A percentile compares a stretch with the other conserved stretches of the same genome.
These are phyloP conservation scores for Ciconia maguari DNA, from an alignment of 2,113 vertebrate species.

Conservation along the genomic window DNA sequence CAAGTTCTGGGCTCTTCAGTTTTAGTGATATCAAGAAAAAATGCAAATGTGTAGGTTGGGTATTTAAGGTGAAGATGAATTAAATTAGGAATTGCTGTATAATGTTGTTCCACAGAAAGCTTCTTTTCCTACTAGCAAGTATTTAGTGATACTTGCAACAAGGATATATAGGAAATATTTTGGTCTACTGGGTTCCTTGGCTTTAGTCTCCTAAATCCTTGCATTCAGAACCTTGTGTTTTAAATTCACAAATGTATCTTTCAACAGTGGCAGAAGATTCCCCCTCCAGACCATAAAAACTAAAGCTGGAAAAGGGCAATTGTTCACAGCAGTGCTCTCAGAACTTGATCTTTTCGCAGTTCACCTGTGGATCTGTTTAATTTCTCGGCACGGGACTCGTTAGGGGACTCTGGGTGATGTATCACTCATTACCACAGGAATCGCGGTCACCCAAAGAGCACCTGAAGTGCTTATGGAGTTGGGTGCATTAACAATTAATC, in stretches of 20 bases:
- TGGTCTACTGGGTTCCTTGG: not conserved
- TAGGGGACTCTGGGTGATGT: not conserved
- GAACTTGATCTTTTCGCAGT: not conserved
- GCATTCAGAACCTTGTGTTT: not conserved
- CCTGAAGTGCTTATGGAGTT: not conserved
- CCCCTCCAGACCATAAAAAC: not conserved
- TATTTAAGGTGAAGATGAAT: not conserved
- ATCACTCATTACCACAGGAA: not conserved
- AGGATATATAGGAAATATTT: not conserved
- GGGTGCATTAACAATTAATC: not conserved
- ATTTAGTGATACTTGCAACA: not conserved
- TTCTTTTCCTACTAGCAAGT: not conserved
- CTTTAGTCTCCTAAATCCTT: not conserved
- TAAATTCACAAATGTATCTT: not conserved
- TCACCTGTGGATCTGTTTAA: not conserved
- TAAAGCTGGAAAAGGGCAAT: not conserved
- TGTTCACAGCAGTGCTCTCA: not conserved
- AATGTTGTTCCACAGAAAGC: not conserved
- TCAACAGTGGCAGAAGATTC: not conserved
- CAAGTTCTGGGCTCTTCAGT: not conserved
- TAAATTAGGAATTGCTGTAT: not conserved
- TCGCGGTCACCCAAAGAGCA: not conserved
- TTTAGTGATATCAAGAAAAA: not conserved
- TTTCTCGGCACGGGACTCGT: not conserved
- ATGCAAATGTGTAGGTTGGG: not conserved